These are phyloP conservation scores for Myodes glareolus DNA, from an alignment of 2,113 vertebrate species.

Conservation along the genomic window DNA sequence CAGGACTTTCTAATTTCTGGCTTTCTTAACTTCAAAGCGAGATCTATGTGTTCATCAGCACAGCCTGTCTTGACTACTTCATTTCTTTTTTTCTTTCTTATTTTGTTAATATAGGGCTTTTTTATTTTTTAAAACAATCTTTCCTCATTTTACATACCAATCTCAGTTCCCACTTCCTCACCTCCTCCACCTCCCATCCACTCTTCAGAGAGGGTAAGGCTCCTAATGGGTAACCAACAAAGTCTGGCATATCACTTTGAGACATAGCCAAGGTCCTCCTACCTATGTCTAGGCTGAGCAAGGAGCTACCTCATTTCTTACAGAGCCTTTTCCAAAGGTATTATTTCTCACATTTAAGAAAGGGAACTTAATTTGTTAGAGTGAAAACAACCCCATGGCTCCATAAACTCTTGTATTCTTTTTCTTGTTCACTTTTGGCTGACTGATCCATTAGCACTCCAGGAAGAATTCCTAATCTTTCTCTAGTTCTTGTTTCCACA, in stretches of 20 bases:
- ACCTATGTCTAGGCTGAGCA: too few relatives aligned
- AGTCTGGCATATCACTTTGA: too few relatives aligned
- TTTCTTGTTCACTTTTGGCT: not conserved
- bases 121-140: too few relatives aligned
- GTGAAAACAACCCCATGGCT: not conserved
- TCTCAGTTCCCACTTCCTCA: too few relatives aligned
- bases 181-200: too few relatives aligned
- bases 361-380: not conserved
- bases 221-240: too few relatives aligned
- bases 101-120: too few relatives aligned
- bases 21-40: not conserved
- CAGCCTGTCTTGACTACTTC: not conserved
- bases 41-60: not conserved
- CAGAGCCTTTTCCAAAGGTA: not conserved
- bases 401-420: not conserved
- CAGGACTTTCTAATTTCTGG: not conserved
- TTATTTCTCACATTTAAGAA: not conserved
- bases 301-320: not conserved
- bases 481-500: not conserved
- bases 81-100: not conserved
- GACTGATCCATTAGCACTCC: not conserved
- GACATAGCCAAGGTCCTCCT: too few relatives aligned
- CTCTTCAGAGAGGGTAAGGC: too few relatives aligned
- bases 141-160: too few relatives aligned
- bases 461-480: not conserved